phyloP scores from a whole-genome alignment of 1,140 invertebrate species.

The Brachystomella parvula region DNA sequence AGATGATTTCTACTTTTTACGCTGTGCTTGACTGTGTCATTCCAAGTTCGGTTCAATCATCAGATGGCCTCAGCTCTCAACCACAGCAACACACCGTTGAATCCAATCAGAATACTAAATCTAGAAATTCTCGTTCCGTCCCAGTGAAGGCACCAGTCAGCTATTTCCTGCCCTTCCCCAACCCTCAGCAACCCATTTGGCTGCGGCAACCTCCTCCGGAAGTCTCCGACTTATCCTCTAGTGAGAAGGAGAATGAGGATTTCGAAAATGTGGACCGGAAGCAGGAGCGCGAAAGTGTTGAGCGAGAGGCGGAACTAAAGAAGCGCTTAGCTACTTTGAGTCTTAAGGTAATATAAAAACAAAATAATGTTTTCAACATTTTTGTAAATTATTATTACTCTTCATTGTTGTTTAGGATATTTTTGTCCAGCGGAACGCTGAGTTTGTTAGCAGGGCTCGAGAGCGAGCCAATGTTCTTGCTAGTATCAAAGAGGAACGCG shows the following conservation, averaged over 20 bases:
- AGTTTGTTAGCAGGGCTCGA: conserved; percentile 1
- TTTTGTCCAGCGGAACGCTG: background rate
- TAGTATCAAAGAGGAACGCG: background rate
- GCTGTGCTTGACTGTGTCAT: background rate
- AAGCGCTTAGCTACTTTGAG: background rate
- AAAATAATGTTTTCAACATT: background rate
- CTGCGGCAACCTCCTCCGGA: too few relatives aligned
- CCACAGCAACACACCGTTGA: too few relatives aligned
- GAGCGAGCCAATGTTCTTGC: background rate
- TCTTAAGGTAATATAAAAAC: background rate
- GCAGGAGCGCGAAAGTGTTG: background rate
- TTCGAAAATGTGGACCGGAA: background rate
- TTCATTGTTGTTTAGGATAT: conserved; percentile 9
- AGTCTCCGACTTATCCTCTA: background rate
- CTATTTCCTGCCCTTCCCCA: background rate
- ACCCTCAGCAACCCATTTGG: background rate
- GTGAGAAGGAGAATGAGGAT: conserved; percentile 5
- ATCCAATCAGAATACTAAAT: too few relatives aligned
- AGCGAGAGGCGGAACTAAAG: too few relatives aligned
- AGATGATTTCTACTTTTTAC: background rate
- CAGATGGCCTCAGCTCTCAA: too few relatives aligned
- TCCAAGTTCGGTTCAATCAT: too few relatives aligned
- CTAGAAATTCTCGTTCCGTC: too few relatives aligned
- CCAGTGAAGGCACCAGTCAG: background rate
- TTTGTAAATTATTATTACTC: background rate